Evolutionary conservation across 2,888 invertebrate species (phyloP).

Genomic region (Sclerodermus sp.): DNA sequence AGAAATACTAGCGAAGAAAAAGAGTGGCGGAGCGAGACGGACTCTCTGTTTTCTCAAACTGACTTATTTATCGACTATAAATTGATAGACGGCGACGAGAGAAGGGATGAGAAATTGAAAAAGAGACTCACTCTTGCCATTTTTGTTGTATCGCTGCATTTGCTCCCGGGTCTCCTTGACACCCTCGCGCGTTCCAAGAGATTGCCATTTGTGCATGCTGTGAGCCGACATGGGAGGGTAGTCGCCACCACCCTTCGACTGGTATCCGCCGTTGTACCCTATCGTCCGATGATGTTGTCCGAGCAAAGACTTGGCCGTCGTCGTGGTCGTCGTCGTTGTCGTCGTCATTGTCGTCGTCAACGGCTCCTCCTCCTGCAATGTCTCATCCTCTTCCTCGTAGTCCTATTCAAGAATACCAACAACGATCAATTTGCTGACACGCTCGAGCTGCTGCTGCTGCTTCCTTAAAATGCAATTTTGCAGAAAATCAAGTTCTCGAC

Average conservation of each 20-base stretch:
- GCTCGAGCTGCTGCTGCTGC: too few species aligned
- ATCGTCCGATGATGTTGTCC: too few species aligned
- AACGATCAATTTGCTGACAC: too few species aligned
- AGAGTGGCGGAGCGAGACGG: too few species aligned
- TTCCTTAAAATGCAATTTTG: too few species aligned
- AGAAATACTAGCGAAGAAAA: neutral
- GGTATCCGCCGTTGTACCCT: too few species aligned
- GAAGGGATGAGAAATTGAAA: too few species aligned
- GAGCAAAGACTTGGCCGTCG: conserved; percentile 29
- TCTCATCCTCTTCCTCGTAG: conserved; percentile 45
- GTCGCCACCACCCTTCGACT: too few species aligned
- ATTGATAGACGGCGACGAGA: neutral
- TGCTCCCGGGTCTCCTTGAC: conserved; percentile 44
- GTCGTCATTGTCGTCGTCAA: conserved; percentile 30
- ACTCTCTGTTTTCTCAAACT: too few species aligned
- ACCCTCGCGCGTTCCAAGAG: conserved; percentile 43
- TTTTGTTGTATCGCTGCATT: conserved; percentile 37
- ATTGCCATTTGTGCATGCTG: conserved; percentile 47
- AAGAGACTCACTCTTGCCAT: conserved; percentile 47
- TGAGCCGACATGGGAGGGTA: conserved; percentile 48
- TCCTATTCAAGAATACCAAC: too few species aligned
- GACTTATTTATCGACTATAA: too few species aligned
- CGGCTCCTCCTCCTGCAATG: conserved; percentile 35
- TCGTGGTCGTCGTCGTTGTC: conserved; percentile 32
- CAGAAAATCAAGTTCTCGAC: too few species aligned